Evolutionary conservation across 2,113 vertebrate species (phyloP).

Genomic region (Tragelaphus buxtoni): DNA sequence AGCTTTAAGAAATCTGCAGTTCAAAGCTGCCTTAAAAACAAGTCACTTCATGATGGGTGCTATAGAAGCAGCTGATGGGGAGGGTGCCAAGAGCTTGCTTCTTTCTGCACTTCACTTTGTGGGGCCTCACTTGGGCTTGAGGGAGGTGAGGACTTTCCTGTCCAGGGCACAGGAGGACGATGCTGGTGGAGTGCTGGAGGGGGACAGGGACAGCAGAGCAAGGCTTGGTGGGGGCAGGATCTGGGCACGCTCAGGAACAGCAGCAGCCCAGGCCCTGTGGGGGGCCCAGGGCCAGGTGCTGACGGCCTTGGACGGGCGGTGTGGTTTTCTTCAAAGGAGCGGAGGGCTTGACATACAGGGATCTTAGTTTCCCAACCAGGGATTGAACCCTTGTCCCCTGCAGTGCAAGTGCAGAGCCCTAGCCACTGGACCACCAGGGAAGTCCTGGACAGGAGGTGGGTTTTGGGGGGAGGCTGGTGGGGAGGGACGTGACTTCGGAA

Average conservation of each 20-base stretch:
- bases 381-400: neutral
- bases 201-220: neutral
- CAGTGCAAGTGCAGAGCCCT: neutral
- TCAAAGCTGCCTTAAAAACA: neutral
- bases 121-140: neutral
- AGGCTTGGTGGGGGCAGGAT: neutral
- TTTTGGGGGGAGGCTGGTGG: accelerated
- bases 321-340: neutral
- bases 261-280: neutral
- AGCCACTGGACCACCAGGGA: neutral
- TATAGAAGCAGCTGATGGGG: neutral
- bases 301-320: neutral
- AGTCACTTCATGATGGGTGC: neutral
- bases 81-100: neutral
- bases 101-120: neutral
- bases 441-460: neutral
- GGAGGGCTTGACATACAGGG: neutral
- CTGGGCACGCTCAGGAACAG: accelerated
- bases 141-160: neutral
- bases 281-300: neutral
- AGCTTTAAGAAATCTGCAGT: neutral
- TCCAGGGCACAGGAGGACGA: accelerated
- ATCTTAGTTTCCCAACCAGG: neutral
- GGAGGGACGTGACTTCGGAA: neutral
- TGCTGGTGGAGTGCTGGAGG: accelerated